phyloP scores from a whole-genome alignment of 2,888 invertebrate genomes.

The Achlya flavicornis region DNA sequence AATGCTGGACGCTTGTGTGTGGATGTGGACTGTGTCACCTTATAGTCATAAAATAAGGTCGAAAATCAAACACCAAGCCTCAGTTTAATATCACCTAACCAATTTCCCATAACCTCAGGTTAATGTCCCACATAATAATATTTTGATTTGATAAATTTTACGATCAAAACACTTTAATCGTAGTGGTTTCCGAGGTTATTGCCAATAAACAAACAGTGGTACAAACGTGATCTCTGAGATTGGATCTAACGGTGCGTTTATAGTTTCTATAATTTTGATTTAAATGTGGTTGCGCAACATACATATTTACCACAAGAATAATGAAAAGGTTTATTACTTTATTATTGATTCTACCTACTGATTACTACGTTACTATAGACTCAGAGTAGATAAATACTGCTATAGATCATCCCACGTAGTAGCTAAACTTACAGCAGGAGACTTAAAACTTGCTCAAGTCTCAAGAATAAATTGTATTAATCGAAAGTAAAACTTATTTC shows the following conservation, averaged over 20 bases:
- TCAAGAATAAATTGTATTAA: no score
- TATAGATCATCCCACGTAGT: no score
- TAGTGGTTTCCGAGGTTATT: conserved; percentile 7
- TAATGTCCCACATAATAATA: neutral
- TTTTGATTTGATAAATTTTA: conserved; percentile 1
- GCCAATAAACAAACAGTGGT: conserved; percentile 14
- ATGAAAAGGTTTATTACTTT: neutral
- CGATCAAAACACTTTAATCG: neutral
- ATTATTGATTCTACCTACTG: neutral
- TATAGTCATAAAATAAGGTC: neutral
- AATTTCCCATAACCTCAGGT: neutral
- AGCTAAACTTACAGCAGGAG: no score
- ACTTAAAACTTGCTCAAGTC: no score
- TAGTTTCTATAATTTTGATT: conserved; percentile 17
- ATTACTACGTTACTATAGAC: no score
- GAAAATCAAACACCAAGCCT: neutral
- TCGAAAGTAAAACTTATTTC: no score
- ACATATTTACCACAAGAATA: conserved; percentile 6
- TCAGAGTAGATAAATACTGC: no score
- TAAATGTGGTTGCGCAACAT: conserved; percentile 4
- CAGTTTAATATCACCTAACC: neutral
- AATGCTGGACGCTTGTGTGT: no score
- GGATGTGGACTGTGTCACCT: neutral
- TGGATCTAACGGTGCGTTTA: conserved; percentile 19
- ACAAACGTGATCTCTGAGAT: conserved; percentile 21